These are phyloP conservation scores for Eupithecia subfuscata DNA, from an alignment of 2,888 invertebrate species.

Conservation along the genomic window DNA sequence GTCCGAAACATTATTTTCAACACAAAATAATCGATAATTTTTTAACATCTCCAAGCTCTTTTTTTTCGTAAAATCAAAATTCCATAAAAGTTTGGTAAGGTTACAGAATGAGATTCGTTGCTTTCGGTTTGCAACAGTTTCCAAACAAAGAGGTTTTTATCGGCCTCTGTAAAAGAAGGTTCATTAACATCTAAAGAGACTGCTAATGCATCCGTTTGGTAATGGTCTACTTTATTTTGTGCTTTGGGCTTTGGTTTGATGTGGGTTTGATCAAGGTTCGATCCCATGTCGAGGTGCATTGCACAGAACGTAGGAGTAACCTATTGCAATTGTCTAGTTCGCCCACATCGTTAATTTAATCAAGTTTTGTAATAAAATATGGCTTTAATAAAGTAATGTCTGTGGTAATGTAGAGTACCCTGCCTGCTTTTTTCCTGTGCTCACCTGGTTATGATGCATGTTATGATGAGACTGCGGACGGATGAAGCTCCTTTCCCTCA, in stretches of 20 bases:
- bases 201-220: background rate
- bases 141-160: conserved; percentile 11
- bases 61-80: background rate
- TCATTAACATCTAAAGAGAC: background rate
- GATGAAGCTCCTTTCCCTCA: conserved; percentile 89
- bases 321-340: conserved; percentile 33
- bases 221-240: background rate
- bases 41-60: background rate
- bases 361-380: conserved; percentile 28
- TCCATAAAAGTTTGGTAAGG: background rate
- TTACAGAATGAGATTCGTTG: background rate
- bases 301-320: conserved; percentile 25
- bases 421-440: conserved; percentile 1
- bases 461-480: conserved; percentile 85
- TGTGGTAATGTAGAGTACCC: background rate
- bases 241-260: background rate
- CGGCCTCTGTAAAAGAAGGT: conserved; percentile 3
- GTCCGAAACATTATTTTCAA: background rate
- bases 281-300: background rate
- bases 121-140: conserved; percentile 1
- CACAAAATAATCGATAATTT: background rate
- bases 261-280: background rate
- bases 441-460: conserved; percentile 82
- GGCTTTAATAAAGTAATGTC: background rate
- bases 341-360: conserved; percentile 28